Percentiles rank a stretch among this genome's conserved stretches.
Evolutionary conservation across 2,888 invertebrate species (phyloP).

Genomic region (Panzeria rudis): DNA sequence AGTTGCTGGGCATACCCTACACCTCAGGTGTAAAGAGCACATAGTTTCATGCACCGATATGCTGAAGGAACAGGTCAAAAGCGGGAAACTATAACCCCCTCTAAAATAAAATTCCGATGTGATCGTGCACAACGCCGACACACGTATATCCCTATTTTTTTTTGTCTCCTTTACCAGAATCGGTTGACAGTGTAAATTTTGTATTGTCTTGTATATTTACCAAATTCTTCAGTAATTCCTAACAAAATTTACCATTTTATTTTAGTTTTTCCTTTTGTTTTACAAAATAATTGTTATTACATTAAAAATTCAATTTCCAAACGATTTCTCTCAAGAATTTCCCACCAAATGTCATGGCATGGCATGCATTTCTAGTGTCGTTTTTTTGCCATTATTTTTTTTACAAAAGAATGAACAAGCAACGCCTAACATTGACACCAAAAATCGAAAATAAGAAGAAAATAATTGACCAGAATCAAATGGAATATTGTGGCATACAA

Average conservation of each 20-base stretch:
- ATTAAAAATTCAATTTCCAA: slow-evolving; percentile 43
- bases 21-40: too few relatives aligned
- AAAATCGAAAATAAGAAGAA: slow-evolving; percentile 70
- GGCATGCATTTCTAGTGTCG: slow-evolving; percentile 29
- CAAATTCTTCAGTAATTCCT: neutral
- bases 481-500: slow-evolving; percentile 53
- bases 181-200: too few relatives aligned
- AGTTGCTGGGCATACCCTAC: too few relatives aligned
- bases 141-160: too few relatives aligned
- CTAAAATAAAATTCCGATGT: too few relatives aligned
- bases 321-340: slow-evolving; percentile 67
- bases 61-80: too few relatives aligned
- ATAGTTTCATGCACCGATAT: too few relatives aligned
- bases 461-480: slow-evolving; percentile 70
- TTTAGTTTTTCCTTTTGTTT: slow-evolving; percentile 1
- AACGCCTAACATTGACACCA: slow-evolving; percentile 72
- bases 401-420: slow-evolving; percentile 29
- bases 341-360: slow-evolving; percentile 62
- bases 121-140: too few relatives aligned
- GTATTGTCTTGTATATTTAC: neutral
- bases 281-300: slow-evolving; percentile 51
- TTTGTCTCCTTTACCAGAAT: too few relatives aligned
- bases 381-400: slow-evolving; percentile 22
- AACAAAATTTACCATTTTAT: slow-evolving; percentile 12
- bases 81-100: too few relatives aligned